phyloP scores from a whole-genome alignment of 2,888 invertebrate species.

The Sipha maydis region DNA sequence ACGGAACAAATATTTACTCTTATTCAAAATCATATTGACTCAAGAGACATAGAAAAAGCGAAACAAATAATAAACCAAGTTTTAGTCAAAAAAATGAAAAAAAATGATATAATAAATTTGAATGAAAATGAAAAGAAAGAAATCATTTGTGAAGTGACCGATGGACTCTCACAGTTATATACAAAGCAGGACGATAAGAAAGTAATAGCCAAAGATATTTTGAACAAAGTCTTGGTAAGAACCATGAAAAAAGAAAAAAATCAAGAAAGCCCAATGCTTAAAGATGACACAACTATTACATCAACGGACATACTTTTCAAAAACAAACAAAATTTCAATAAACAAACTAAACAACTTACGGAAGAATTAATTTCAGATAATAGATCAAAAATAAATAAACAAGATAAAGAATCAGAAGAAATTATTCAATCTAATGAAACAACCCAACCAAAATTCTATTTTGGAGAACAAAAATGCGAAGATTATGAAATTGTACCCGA shows the following conservation, averaged over 20 bases:
- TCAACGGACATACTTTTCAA: background rate
- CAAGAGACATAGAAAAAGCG: slow-evolving; percentile 60
- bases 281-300: background rate
- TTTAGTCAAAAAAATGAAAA: slow-evolving; percentile 54
- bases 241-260: slow-evolving; percentile 57
- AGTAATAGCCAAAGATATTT: slow-evolving; percentile 31
- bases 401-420: background rate
- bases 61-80: slow-evolving; percentile 63
- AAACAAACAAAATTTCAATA: background rate
- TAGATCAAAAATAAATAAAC: background rate
- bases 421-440: background rate
- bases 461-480: slow-evolving; percentile 47
- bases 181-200: slow-evolving; percentile 10
- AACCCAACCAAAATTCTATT: slow-evolving; percentile 1
- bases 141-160: slow-evolving; percentile 37
- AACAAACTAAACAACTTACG: rapidly evolving
- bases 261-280: background rate
- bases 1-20: slow-evolving; percentile 50
- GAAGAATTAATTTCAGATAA: background rate
- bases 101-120: background rate
- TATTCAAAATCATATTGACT: slow-evolving; percentile 32
- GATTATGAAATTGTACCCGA: slow-evolving; percentile 47
- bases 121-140: slow-evolving; percentile 36
- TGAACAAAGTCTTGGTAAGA: slow-evolving; percentile 44
- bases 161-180: slow-evolving; percentile 5